Evolutionary conservation across 2,113 vertebrate species (phyloP), one percentile per base, ranked within the genome.

Genomic region (Gymnobelideus leadbeateri): DNA sequence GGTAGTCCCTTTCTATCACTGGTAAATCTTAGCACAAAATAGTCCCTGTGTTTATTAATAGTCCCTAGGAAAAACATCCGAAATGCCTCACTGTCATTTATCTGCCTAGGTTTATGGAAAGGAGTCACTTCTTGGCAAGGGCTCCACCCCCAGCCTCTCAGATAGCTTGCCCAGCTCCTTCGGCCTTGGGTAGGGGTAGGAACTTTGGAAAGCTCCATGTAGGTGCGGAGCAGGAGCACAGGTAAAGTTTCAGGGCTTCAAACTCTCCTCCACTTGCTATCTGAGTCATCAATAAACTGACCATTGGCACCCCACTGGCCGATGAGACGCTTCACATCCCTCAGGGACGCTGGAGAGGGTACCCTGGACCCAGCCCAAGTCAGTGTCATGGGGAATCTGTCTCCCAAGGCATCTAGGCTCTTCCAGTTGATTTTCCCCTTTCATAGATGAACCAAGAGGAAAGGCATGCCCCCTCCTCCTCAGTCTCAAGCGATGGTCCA

Each of bases 21-120:
- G 96, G 97, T 95, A 95, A 97, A 97, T 97, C 97, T 97, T 24
- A 94, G 97, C 96, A 55, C 96, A 96, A 96, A 97, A 96, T 92
- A 95, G 95, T 95, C 52, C 90, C 96, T 49, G 46, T 16, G 92
- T 77, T 94, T 97, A 97, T 97, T 97, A 97, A 98, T 97, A 98
- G 97, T 92, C 91, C 68, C 95, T 95, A 96, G 96, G 91, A 94
- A 97, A 97, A 98, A 97, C 98, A 97, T 96, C 97, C 96, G 95
- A 97, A 95, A 96, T 2, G 46, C 25, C 24, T 28, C 3, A 10
- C 47, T 90, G 46, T 28, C 46, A 90, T 25, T n/a, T 77, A 7
- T n/a, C 37, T 7, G 68, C 68, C 47, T 26, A 9, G 89, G 43
- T 50, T 50, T 49, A 37, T 90, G 89, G 89, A 50, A 90, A 28